A percentile compares a stretch with the other conserved stretches of the same genome.
Evolutionary conservation across 1,140 invertebrate species (phyloP).

Genomic region (Drosophila fuyamai): DNA sequence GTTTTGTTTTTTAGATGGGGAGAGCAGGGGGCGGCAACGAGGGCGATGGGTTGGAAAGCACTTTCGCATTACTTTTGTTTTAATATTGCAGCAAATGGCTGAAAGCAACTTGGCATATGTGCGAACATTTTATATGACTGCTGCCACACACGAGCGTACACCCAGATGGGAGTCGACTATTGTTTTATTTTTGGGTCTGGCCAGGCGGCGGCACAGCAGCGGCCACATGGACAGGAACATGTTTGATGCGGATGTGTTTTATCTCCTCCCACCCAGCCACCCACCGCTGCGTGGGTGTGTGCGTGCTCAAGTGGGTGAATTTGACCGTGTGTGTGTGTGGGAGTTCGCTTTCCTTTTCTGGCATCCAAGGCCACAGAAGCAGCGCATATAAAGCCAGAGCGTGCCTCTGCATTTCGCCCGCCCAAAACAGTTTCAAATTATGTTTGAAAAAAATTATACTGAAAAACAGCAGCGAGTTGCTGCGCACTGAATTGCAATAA

Average conservation of each 20-base stretch:
- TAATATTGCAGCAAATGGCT: constrained; percentile 73
- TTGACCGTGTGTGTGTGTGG: constrained; percentile 19
- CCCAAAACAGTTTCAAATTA: constrained; percentile 79
- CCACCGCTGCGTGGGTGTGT: constrained; percentile 22
- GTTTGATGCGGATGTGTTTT: constrained; percentile 53
- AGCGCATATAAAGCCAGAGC: constrained; percentile 47
- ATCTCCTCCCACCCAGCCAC: constrained; percentile 7
- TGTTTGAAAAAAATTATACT: constrained; percentile 60
- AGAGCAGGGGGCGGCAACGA: neutral
- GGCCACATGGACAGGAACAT: constrained; percentile 59
- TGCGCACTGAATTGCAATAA: constrained; percentile 54
- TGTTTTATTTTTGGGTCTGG: constrained; percentile 59
- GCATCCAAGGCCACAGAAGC: constrained; percentile 57
- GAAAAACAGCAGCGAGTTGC: constrained; percentile 1
- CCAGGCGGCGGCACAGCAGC: constrained; percentile 54
- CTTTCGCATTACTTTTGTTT: constrained; percentile 74
- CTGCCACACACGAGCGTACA: constrained; percentile 24
- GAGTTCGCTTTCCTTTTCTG: constrained; percentile 26
- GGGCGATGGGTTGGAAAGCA: constrained; percentile 44
- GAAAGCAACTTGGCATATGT: constrained; percentile 75
- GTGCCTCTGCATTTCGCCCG: constrained; percentile 63
- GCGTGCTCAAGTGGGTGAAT: constrained; percentile 63
- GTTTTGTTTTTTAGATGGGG: constrained; percentile 27
- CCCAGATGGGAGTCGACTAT: constrained; percentile 57
- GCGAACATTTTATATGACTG: constrained; percentile 69